phyloP scores from a whole-genome alignment of 2,113 vertebrate species.

The Laticauda laticaudata region DNA sequence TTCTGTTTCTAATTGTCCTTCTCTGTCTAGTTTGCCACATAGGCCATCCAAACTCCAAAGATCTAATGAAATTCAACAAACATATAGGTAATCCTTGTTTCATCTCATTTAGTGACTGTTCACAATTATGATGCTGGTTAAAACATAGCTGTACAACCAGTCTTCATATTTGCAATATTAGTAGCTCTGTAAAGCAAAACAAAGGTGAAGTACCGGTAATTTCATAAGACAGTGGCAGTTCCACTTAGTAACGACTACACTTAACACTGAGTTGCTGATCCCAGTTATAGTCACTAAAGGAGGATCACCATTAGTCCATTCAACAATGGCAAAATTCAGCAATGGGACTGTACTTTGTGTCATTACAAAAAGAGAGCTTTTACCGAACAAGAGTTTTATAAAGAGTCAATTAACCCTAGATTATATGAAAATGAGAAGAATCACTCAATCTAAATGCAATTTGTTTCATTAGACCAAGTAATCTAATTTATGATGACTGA shows the following conservation, averaged over 20 bases:
- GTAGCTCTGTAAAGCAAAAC: not conserved
- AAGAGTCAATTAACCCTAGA: not conserved
- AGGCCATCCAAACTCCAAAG: not conserved
- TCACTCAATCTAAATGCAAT: not conserved
- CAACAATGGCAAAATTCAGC: not conserved
- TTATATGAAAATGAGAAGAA: not conserved
- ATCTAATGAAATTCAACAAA: not conserved
- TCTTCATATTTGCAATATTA: not conserved
- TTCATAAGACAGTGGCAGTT: not conserved
- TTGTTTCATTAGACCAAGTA: not conserved
- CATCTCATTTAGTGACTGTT: not conserved
- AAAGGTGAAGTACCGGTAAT: not conserved
- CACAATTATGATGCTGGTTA: not conserved
- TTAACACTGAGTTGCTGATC: not conserved
- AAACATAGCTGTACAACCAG: not conserved
- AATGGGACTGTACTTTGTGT: not conserved
- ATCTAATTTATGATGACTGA: not conserved
- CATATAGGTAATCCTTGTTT: not conserved
- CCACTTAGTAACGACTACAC: not conserved
- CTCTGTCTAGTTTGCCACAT: not conserved
- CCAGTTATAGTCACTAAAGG: not conserved
- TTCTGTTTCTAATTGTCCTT: not conserved
- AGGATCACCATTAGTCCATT: not conserved
- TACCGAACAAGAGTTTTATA: not conserved
- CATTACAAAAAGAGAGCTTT: not conserved